These are phyloP conservation scores for Lumbricus terrestris DNA, from an alignment of 2,888 invertebrate species.

Conservation along the genomic window DNA sequence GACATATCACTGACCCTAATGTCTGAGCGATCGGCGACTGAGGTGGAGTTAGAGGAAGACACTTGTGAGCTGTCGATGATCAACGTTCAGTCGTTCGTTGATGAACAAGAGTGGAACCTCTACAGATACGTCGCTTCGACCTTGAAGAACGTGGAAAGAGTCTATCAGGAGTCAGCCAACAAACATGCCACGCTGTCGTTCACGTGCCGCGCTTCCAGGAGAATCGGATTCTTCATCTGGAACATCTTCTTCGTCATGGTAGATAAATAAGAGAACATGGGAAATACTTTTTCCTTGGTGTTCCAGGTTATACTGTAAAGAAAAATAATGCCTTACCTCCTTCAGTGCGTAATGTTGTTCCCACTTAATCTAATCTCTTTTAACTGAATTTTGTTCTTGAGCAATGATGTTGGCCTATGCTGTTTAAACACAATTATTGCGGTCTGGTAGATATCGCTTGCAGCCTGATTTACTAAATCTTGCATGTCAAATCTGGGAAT, in stretches of 20 bases:
- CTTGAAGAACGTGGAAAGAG: conserved; percentile 52
- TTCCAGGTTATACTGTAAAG: background rate
- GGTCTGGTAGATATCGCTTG: no score
- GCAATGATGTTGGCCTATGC: no score
- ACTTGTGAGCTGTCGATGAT: conserved; percentile 52
- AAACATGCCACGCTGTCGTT: conserved; percentile 55
- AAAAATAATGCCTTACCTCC: background rate
- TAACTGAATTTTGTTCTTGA: no score
- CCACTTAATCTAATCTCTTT: no score
- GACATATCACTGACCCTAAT: conserved; percentile 54
- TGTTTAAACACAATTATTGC: no score
- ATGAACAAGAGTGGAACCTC: conserved; percentile 56
- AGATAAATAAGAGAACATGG: background rate
- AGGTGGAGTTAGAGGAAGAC: conserved; percentile 52
- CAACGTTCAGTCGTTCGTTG: conserved; percentile 53
- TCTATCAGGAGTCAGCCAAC: conserved; percentile 51
- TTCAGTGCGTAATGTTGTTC: no score
- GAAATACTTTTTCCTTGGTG: background rate
- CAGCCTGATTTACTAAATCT: no score
- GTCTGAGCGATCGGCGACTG: conserved; percentile 49
- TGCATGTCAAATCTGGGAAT: no score
- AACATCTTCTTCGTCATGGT: conserved; percentile 59
- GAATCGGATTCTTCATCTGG: conserved; percentile 58
- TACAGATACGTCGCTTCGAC: conserved; percentile 55
- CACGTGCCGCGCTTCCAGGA: conserved; percentile 54